Evolutionary conservation across 2,113 vertebrate species (phyloP).

Genomic region (Etheostoma spectabile): DNA sequence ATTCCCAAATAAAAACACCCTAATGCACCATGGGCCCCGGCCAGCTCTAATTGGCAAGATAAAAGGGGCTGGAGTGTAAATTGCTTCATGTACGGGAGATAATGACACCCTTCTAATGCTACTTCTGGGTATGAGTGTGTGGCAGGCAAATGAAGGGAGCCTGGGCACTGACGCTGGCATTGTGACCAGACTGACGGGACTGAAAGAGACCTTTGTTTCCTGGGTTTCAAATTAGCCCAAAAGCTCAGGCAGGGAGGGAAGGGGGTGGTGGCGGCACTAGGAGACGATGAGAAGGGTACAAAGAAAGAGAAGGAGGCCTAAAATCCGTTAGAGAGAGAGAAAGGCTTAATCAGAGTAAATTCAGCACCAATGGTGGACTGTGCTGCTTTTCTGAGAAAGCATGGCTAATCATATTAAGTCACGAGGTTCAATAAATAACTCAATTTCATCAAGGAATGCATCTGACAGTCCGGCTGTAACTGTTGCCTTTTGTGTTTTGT

Average conservation of each 20-base stretch:
- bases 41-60: conserved; percentile 69
- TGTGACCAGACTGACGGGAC: conserved; percentile 57
- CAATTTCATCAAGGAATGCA: conserved; percentile 37
- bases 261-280: background rate
- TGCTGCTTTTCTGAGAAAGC: conserved; percentile 37
- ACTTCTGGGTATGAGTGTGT: conserved; percentile 62
- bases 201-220: conserved; percentile 79
- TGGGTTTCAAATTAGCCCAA: conserved; percentile 73
- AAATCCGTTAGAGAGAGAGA: conserved; percentile 48
- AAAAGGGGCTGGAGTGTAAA: conserved; percentile 63
- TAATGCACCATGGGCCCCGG: conserved; percentile 7
- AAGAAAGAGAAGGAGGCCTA: conserved; percentile 30
- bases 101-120: conserved; percentile 67
- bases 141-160: conserved; percentile 62
- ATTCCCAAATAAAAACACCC: conserved; percentile 43
- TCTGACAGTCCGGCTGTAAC: conserved; percentile 29
- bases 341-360: conserved; percentile 49
- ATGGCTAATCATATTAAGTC: conserved; percentile 30
- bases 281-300: conserved; percentile 27
- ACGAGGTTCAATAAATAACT: conserved; percentile 34
- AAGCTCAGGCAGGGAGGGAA: conserved; percentile 33
- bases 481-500: conserved; percentile 30
- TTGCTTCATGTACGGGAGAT: conserved; percentile 57
- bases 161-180: conserved; percentile 72
- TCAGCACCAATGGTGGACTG: conserved; percentile 1